A percentile compares a stretch with the other conserved stretches of the same genome.
These are phyloP conservation scores for Agrilus cyanescens DNA, from an alignment of 2,888 invertebrate genomes.

Conservation along the genomic window DNA sequence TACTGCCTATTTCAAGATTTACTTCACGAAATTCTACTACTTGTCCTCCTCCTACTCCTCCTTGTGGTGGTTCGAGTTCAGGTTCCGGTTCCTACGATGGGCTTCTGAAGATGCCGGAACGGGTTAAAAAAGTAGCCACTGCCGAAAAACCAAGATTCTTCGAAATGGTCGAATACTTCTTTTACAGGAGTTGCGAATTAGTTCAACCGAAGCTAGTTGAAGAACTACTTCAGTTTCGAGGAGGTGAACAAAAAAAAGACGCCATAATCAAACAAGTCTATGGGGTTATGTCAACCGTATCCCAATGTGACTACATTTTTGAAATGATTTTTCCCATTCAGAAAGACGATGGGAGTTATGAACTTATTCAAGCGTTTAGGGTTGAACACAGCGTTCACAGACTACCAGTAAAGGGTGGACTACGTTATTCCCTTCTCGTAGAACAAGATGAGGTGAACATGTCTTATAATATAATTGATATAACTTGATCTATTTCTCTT, in stretches of 20 bases:
- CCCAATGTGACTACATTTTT: constrained; percentile 54
- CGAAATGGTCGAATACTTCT: constrained; percentile 57
- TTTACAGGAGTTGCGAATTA: constrained; percentile 46
- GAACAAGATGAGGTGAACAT: constrained; percentile 60
- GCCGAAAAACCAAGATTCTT: constrained; percentile 43
- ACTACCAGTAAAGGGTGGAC: constrained; percentile 41
- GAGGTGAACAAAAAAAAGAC: constrained; percentile 47
- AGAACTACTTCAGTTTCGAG: constrained; percentile 29
- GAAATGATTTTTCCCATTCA: constrained; percentile 59
- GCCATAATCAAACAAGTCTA: constrained; percentile 35
- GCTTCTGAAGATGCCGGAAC: constrained; percentile 31
- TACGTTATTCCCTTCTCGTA: constrained; percentile 31
- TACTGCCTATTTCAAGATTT: too few species aligned
- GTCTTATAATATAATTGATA: too few species aligned
- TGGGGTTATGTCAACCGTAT: constrained; percentile 52
- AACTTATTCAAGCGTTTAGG: constrained; percentile 58
- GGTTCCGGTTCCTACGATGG: constrained; percentile 1
- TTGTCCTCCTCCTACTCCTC: too few species aligned
- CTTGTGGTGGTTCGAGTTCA: too few species aligned
- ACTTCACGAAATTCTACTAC: too few species aligned
- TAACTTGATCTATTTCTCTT: too few species aligned
- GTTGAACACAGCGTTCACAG: constrained; percentile 66
- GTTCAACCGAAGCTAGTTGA: constrained; percentile 44
- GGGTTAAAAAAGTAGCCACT: constrained; percentile 27
- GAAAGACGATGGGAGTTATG: constrained; percentile 56